phyloP scores from a whole-genome alignment of 2,888 invertebrate species.

The Galerucella nymphaeae region DNA sequence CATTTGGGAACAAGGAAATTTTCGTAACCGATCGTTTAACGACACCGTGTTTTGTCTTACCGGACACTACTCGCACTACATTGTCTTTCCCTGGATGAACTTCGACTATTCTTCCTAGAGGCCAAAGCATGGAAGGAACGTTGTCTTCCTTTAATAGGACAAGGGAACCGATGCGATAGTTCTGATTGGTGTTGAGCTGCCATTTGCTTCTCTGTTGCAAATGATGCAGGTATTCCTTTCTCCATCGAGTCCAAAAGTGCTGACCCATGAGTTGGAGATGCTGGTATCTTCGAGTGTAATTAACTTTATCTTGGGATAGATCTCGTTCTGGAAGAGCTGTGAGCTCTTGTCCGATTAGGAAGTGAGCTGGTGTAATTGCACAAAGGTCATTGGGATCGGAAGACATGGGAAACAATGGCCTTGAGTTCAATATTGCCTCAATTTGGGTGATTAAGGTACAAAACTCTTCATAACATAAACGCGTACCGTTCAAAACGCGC shows the following conservation, averaged over 20 bases:
- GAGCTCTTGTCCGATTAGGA: slow-evolving; percentile 34
- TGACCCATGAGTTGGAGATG: slow-evolving; percentile 19
- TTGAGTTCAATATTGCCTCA: slow-evolving; percentile 51
- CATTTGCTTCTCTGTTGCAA: slow-evolving; percentile 24
- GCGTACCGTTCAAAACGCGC: slow-evolving; percentile 10
- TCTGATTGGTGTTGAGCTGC: background rate
- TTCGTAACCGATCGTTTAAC: too few relatives aligned
- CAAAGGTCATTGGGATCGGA: slow-evolving; percentile 8
- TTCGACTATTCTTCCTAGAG: too few relatives aligned
- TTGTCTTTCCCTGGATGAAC: too few relatives aligned
- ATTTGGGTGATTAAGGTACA: slow-evolving; percentile 46
- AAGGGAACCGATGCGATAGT: too few relatives aligned
- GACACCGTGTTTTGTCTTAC: too few relatives aligned
- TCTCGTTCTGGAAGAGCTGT: slow-evolving; percentile 25
- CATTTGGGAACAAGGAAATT: too few relatives aligned
- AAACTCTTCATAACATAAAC: slow-evolving; percentile 37
- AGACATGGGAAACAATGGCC: slow-evolving; percentile 44
- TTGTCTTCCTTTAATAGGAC: too few relatives aligned
- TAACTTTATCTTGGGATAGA: slow-evolving; percentile 15
- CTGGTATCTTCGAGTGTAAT: slow-evolving; percentile 23
- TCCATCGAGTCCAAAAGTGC: slow-evolving; percentile 27
- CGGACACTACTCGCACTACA: too few relatives aligned
- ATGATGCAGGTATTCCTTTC: slow-evolving; percentile 16
- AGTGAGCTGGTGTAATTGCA: slow-evolving; percentile 41
- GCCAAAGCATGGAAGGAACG: too few relatives aligned